These are phyloP conservation scores for Clostera curtula DNA, from an alignment of 2,888 invertebrate genomes.

Conservation along the genomic window DNA sequence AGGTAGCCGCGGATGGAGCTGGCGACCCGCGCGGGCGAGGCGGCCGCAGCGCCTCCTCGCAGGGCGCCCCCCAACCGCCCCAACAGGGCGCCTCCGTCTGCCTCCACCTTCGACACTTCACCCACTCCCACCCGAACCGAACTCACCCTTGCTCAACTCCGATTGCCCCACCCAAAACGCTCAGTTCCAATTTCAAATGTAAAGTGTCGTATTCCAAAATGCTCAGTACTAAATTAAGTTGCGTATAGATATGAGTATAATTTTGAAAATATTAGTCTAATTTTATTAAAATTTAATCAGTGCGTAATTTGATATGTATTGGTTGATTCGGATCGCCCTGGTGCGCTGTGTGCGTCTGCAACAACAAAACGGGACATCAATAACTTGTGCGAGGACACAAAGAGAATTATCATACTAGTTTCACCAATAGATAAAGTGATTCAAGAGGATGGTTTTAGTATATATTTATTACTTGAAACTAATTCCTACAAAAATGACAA, in stretches of 20 bases:
- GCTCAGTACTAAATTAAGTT: no score
- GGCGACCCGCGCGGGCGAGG: slow-evolving; percentile 82
- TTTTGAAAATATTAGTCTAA: no score
- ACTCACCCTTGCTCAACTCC: no score
- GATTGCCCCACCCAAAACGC: slow-evolving; percentile 1
- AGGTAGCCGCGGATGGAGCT: slow-evolving; percentile 84
- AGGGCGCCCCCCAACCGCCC: slow-evolving; percentile 80
- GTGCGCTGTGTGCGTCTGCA: slow-evolving; percentile 55
- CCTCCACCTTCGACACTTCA: slow-evolving; percentile 65
- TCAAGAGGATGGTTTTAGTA: background rate
- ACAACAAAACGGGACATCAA: slow-evolving; percentile 35
- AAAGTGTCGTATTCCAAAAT: no score
- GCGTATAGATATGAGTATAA: no score
- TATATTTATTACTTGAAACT: no score
- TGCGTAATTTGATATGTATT: slow-evolving; percentile 70
- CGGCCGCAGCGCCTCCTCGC: slow-evolving; percentile 80
- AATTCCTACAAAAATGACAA: no score
- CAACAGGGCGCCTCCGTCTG: slow-evolving; percentile 73
- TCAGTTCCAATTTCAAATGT: no score
- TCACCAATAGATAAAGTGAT: no score
- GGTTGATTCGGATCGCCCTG: slow-evolving; percentile 40
- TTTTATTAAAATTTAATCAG: slow-evolving; percentile 35
- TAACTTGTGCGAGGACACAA: no score
- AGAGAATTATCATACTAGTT: no score
- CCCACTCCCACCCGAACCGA: slow-evolving; percentile 24